Evolutionary conservation across 2,888 invertebrate genomes (phyloP).

Genomic region (Yponomeuta sedellus): DNA sequence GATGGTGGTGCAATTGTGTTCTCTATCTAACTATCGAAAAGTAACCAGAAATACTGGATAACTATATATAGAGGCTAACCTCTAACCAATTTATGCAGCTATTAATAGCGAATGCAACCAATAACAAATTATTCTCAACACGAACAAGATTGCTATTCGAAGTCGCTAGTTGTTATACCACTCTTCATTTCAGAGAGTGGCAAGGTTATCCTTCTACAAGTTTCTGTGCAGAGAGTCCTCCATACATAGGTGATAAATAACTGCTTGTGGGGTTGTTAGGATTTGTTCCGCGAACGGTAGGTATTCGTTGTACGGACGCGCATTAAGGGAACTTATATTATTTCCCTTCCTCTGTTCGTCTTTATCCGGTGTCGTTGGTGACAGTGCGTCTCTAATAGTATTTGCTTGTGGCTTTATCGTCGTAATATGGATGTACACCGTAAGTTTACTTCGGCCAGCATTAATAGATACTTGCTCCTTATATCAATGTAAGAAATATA

Average conservation of each 20-base stretch:
- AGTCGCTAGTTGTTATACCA: too few relatives aligned
- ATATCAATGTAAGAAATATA: too few relatives aligned
- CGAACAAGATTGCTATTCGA: too few relatives aligned
- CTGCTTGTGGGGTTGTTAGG: constrained; percentile 32
- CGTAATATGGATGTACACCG: not conserved
- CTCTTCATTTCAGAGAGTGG: not conserved
- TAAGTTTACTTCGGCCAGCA: not conserved
- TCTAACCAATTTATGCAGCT: too few relatives aligned
- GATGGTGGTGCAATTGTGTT: too few relatives aligned
- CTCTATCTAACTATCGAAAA: too few relatives aligned
- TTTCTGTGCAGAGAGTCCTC: constrained; percentile 39
- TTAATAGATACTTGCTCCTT: too few relatives aligned
- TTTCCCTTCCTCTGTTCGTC: constrained; percentile 24
- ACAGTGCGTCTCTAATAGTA: constrained; percentile 12
- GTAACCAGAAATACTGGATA: too few relatives aligned
- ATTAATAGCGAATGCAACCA: too few relatives aligned
- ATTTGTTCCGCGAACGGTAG: constrained; percentile 29
- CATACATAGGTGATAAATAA: constrained; percentile 63
- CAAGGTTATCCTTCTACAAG: not conserved
- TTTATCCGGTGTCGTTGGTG: constrained; percentile 6
- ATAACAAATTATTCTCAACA: too few relatives aligned
- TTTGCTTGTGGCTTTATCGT: not conserved
- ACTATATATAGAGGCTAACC: too few relatives aligned
- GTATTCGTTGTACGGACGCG: not conserved
- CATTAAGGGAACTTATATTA: constrained; percentile 32